Percentiles rank a stretch among this genome's conserved stretches.
These are phyloP conservation scores for Boulengeromyrus knoepffleri DNA, from an alignment of 2,113 vertebrate genomes.

Conservation along the genomic window DNA sequence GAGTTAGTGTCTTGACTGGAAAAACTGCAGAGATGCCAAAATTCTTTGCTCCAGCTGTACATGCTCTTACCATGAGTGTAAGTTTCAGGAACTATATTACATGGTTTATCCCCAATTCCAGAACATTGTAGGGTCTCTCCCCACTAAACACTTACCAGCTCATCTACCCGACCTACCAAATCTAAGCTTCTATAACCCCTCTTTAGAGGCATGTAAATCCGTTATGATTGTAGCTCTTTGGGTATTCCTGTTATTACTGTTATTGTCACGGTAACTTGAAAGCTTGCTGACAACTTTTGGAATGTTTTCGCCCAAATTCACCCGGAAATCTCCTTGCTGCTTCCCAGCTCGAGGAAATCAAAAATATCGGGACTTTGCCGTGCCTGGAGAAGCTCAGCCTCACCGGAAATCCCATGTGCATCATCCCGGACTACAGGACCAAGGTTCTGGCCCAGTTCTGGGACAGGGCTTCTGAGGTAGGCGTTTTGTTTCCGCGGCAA, in stretches of 20 bases:
- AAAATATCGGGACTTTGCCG: slow-evolving; percentile 74
- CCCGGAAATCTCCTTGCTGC: not conserved
- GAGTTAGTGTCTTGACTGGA: not conserved
- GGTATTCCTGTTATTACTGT: not conserved
- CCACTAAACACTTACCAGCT: not conserved
- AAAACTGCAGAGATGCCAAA: not conserved
- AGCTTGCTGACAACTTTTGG: too few species aligned
- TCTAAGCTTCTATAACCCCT: not conserved
- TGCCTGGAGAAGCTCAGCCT: slow-evolving; percentile 83
- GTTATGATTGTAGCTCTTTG: not conserved
- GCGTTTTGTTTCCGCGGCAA: not conserved
- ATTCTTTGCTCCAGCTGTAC: not conserved
- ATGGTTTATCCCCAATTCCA: not conserved
- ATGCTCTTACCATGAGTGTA: not conserved
- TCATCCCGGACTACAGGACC: slow-evolving; percentile 93
- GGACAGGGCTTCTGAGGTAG: slow-evolving; percentile 90
- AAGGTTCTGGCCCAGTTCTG: slow-evolving; percentile 93
- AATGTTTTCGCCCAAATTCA: not conserved
- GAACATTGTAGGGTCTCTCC: not conserved
- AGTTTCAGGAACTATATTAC: not conserved
- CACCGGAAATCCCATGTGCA: slow-evolving; percentile 80
- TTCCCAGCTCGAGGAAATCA: slow-evolving; percentile 83
- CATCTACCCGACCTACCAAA: not conserved
- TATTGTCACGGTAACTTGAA: not conserved
- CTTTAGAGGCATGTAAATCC: not conserved